Evolutionary conservation across 2,113 vertebrate species (phyloP), one percentile per base, ranked within the genome.

Genomic region (Macquaria australasica): DNA sequence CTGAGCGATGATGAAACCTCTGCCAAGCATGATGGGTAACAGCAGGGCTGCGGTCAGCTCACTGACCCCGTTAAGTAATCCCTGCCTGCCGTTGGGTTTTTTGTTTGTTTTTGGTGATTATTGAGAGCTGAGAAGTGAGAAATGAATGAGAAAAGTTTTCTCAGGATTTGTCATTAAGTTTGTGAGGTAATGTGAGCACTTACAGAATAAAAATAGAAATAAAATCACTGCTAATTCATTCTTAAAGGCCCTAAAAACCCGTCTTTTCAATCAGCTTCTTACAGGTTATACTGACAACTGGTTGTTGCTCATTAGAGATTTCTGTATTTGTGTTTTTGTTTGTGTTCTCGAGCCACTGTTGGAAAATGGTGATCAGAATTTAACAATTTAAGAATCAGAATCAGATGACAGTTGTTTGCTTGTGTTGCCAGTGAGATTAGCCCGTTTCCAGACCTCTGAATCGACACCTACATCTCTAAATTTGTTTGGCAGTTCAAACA

Each of bases 1-100:
- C 83, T 72, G n/a, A 73, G 10, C 25, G 59, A 70, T 3, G 43
- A 77, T 31, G 82, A 81, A 72, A 69, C 84, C 78, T 28, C 68
- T 77, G 83, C 70, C 56, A 75, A 72, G 83, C 71, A 81, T 75
- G 77, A 80, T 76, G 87, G 87, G 67, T 56, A 76, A 82, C 87
- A 83, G 79, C 81, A 84, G 51, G 71, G 70, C 48, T 39, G n/a
- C 14, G 9, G 79, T 60, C 70, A 75, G 60, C 41, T 80, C 64
- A 4, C 60, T 73, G 86, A 77, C 80, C 73, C 75, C 11, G 3
- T 75, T 75, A 86, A 74, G 20, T 74, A 75, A 75, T 72, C 64
- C 58, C 43, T 34, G 34, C 21, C 23, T 8, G 34, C 39, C 39
- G 1, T 39, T 39, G 39, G 39, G 6, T 39, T 37, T 37, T 37